phyloP scores from a whole-genome alignment of 2,888 invertebrate genomes.

The Phyto melanocephala region DNA sequence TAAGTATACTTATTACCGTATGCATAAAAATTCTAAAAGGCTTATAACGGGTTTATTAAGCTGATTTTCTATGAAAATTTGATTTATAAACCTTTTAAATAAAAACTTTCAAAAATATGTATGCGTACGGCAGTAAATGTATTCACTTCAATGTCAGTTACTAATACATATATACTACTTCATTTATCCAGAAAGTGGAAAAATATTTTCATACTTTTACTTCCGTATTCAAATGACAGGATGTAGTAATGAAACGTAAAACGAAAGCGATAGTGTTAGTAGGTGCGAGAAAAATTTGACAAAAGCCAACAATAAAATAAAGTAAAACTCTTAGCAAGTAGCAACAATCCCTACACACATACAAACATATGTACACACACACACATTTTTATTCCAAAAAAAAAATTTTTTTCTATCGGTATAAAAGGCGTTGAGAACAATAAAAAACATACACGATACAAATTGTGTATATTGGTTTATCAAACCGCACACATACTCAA shows the following conservation, averaged over 20 bases:
- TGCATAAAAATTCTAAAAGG: no score
- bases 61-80: no score
- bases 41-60: no score
- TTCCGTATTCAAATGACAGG: constrained; percentile 14
- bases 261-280: constrained; percentile 60
- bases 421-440: constrained; percentile 14
- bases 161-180: not conserved
- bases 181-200: not conserved
- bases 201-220: not conserved
- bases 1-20: no score
- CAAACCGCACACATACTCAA: not conserved
- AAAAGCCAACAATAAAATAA: not conserved
- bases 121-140: not conserved
- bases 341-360: not conserved
- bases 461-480: constrained; percentile 22
- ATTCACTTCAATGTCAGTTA: constrained; percentile 29
- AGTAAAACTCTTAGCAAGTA: not conserved
- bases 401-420: constrained; percentile 18
- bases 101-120: no score
- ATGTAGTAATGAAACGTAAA: constrained; percentile 40
- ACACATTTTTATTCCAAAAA: constrained; percentile 28
- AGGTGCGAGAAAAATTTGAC: constrained; percentile 7
- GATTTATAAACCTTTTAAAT: no score
- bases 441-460: constrained; percentile 8
- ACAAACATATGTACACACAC: not conserved